These are phyloP conservation scores for Noctua janthe DNA, from an alignment of 2,888 invertebrate species.

Conservation along the genomic window DNA sequence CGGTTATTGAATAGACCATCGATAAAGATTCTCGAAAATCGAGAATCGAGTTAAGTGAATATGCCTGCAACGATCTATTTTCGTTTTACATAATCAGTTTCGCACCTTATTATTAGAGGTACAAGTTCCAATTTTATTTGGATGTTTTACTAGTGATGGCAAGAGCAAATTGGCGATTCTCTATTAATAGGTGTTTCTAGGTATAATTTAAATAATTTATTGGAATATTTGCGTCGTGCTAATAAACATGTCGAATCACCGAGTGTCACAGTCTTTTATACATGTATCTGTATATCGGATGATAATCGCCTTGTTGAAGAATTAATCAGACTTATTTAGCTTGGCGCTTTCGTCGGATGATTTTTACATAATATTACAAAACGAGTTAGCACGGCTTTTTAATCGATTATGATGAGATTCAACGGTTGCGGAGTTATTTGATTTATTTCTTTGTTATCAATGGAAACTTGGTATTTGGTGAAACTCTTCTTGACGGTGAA, in stretches of 20 bases:
- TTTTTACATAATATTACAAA: constrained; percentile 56
- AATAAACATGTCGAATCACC: constrained; percentile 80
- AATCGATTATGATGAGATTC: constrained; percentile 40
- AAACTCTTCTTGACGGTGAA: not conserved
- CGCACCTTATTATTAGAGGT: constrained; percentile 39
- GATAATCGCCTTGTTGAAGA: constrained; percentile 74
- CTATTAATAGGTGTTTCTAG: constrained; percentile 74
- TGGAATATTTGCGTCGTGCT: constrained; percentile 73
- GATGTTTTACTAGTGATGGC: constrained; percentile 34
- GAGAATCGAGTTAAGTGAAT: constrained; percentile 71
- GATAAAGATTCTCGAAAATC: constrained; percentile 81
- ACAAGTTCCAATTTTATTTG: constrained; percentile 52
- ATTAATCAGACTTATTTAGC: constrained; percentile 72
- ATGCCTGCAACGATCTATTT: constrained; percentile 66
- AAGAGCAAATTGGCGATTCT: constrained; percentile 55
- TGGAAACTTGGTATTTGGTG: not conserved
- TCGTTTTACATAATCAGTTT: constrained; percentile 32
- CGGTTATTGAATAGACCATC: constrained; percentile 85
- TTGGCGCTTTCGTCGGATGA: constrained; percentile 52
- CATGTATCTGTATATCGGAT: constrained; percentile 72
- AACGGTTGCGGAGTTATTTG: constrained; percentile 42
- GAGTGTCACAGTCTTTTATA: constrained; percentile 64
- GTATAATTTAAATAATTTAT: constrained; percentile 81
- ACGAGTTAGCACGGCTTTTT: constrained; percentile 47
- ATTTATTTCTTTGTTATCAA: constrained; percentile 43